Evolutionary conservation across 2,888 invertebrate species (phyloP), one percentile per base, ranked within the genome.

Genomic region (Mesochorus sp.): DNA sequence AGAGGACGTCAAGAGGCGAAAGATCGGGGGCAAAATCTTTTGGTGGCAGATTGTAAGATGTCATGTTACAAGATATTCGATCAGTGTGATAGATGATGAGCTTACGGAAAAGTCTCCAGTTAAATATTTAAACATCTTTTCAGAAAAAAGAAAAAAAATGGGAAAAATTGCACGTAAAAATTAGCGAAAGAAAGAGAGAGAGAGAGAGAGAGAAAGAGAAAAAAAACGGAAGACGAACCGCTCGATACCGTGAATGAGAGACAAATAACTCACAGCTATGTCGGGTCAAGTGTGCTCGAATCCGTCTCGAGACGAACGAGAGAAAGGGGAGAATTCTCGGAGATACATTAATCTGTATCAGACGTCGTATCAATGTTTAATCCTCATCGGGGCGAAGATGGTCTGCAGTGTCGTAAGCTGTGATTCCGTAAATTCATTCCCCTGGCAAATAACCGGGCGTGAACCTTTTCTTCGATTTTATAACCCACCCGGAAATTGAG

Each of bases 311-410:
- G 61, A 62, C 39, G 73, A 73, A 53, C 51, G n/a, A 47, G 19
- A 21, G 26, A 24, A 44, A 47, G 44, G 28, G 21, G 37, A 37
- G 42, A 53, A 62, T 21, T 67, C 73, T 76, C 68, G 79, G 74
- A 82, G 80, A 83, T 83, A 85, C 90, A 90, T 91, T 89, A 90
- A 91, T 91, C 90, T 88, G 88, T 89, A 90, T 90, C 90, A 89
- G 76, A 71, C 83, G 77, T 73, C 81, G 83, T 84, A 87, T 91
- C 88, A 90, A 91, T 91, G 88, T 90, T 91, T 90, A 90, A 91
- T 89, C 88, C 87, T 88, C 90, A 90, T 91, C 88, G 84, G 80
- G 84, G n/a, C n/a, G n/a, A 81, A 86, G 86, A 89, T 89, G 87
- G 88, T 87, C 80, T 53, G 55, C 64, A 31, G 61, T 51, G 31